Evolutionary conservation across 2,797 vertebrate genomes (phyloP).

Genomic region (Naso thynnoides): DNA sequence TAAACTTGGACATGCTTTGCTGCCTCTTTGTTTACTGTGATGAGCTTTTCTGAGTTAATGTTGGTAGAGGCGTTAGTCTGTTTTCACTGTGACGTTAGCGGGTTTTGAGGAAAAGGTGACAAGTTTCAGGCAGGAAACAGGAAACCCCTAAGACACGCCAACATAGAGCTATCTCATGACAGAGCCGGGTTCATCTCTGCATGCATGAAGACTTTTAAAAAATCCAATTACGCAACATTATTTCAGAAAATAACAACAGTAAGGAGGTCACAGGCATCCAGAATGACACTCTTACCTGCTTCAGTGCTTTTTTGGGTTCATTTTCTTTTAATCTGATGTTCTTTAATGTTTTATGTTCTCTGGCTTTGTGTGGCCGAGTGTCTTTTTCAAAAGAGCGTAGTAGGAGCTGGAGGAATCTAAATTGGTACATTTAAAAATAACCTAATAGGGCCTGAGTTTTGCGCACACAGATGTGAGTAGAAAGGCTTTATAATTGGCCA

Average conservation of each 20-base stretch:
- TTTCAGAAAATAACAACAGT: constrained; percentile 19
- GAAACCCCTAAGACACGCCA: constrained; percentile 47
- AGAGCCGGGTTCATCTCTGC: constrained; percentile 14
- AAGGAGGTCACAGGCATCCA: constrained; percentile 27
- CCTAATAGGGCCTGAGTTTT: not conserved
- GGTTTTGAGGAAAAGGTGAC: constrained; percentile 32
- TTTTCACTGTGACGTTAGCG: constrained; percentile 26
- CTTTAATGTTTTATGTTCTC: constrained; percentile 36
- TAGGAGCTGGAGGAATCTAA: constrained; percentile 3
- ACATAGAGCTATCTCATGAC: constrained; percentile 6
- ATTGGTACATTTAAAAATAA: constrained; percentile 57
- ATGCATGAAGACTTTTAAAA: not conserved
- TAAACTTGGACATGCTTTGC: constrained; percentile 15
- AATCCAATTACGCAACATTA: constrained; percentile 15
- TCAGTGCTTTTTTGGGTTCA: not conserved
- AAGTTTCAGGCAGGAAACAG: constrained; percentile 61
- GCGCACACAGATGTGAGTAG: not conserved
- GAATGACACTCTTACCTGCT: constrained; percentile 21
- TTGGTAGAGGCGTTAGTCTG: not conserved
- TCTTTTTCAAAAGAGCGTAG: not conserved
- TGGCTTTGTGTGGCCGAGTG: not conserved
- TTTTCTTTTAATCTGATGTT: constrained; percentile 10
- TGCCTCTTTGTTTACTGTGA: not conserved
- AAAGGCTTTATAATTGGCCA: not conserved
- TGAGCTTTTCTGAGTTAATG: not conserved